Base-by-base conservation (phyloP, 37 sponge, comb jelly and placozoan genomes). In the Bolinopsis microptera region DNA sequence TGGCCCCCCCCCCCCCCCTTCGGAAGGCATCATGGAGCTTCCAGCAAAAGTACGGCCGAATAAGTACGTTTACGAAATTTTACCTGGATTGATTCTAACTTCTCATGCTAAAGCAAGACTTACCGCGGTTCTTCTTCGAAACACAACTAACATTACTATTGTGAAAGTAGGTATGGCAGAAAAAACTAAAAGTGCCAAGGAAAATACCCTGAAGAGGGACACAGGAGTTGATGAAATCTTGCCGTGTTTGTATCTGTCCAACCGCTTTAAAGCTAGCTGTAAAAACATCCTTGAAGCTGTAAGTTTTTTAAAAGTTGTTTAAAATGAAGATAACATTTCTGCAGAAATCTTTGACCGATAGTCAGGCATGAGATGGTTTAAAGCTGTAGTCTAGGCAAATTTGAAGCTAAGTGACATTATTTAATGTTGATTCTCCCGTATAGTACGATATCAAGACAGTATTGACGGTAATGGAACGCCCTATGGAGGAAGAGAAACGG, bases 161-260 rank as follows among this genome's bases (percentile, higher is more conserved):
- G n/a, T n/a, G 61, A 18, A 48, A 13, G 61, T 13, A 48, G 61
- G 13, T 13, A 48, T 48, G 61, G 5, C 61, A 48, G 61, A 48
- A 5, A 48, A 48, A 72, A 72, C 68, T 67, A 13, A 67, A 67
- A 21, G 68, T 67, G 68, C 13, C 18, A 67, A 22, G 21, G 21
- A 21, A 67, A 22, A 21, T 67, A 13, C 21, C 13, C 68, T 67
- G 68, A 67, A 21, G 13, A 67, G 18, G 13, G 74, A 70, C 25
- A 70, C 74, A n/a, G 74, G 74, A 70, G 74, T 70, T 28, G 74
- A 70, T 70, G 74, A 70, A 26, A 70, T 70, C 74, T 28, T 70
- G 25, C 74, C 74, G 28, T 26, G 30, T 22, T 22, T 70, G 26
- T 70, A 28, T n/a, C 74, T 70, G 74, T 70, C 74, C 21, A 70